Conservation (phyloP, 1,140 invertebrate species). For the Brachionus calyciflorus region DNA sequence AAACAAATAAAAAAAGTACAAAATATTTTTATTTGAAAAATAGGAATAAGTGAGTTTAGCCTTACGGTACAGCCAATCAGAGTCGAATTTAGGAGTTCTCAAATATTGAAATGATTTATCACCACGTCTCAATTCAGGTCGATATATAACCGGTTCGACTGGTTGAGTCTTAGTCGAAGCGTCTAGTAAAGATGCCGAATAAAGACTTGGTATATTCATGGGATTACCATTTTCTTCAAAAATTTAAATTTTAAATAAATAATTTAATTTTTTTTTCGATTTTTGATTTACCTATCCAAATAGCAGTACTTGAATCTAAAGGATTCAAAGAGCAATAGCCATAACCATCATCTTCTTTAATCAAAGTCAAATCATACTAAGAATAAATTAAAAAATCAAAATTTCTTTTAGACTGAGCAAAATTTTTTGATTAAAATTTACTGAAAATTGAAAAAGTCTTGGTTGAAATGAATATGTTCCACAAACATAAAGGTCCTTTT, state of each 20-base stretch:
- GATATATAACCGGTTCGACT: conserved; percentile 43
- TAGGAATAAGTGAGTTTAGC: too few species aligned
- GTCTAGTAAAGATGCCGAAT: conserved; percentile 26
- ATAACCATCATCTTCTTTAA: conserved; percentile 47
- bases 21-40: too few species aligned
- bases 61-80: conserved; percentile 43
- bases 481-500: conserved; percentile 15
- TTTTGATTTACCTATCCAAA: conserved; percentile 36
- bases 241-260: background rate
- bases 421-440: background rate
- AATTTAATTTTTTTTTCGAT: background rate
- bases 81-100: conserved; percentile 37
- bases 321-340: conserved; percentile 44
- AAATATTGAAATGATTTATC: conserved; percentile 35
- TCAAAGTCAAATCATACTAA: conserved; percentile 37
- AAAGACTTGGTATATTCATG: conserved; percentile 16
- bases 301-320: conserved; percentile 21
- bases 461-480: conserved; percentile 38
- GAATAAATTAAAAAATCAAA: background rate
- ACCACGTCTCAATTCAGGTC: conserved; percentile 14
- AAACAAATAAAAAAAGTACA: background rate
- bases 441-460: conserved; percentile 3
- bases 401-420: background rate
- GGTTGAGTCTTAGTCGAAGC: conserved; percentile 42
- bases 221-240: conserved; percentile 34